Evolutionary conservation across 1,140 invertebrate genomes (phyloP).

Genomic region (Druon quercuslanigerum): DNA sequence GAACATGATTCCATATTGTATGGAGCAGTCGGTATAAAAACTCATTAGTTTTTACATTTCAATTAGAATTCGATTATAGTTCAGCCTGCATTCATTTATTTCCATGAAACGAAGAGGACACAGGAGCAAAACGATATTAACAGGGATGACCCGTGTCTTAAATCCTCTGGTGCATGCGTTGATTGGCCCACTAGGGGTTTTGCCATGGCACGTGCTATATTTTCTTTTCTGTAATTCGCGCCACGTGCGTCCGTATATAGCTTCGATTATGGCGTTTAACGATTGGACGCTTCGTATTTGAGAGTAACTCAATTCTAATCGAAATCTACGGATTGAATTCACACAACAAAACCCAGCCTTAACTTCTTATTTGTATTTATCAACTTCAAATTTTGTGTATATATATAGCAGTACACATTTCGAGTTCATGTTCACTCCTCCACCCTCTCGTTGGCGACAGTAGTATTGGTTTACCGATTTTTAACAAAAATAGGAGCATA

Average conservation of each 20-base stretch:
- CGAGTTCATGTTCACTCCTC: too few relatives aligned
- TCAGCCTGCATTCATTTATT: neutral
- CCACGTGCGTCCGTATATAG: slow-evolving; percentile 1
- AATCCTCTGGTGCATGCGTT: slow-evolving; percentile 2
- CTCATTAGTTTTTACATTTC: too few relatives aligned
- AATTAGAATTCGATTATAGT: neutral
- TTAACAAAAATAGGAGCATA: too few relatives aligned
- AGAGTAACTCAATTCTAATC: neutral
- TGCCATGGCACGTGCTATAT: slow-evolving; percentile 6
- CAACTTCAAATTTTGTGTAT: neutral
- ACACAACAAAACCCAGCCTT: neutral
- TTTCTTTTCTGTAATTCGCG: slow-evolving; percentile 4
- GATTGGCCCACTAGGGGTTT: slow-evolving; percentile 1
- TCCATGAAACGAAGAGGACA: neutral
- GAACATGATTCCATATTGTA: too few relatives aligned
- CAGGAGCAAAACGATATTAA: neutral
- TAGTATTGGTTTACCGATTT: too few relatives aligned
- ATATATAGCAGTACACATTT: too few relatives aligned
- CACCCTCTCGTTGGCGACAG: too few relatives aligned
- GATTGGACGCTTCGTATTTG: slow-evolving; percentile 3
- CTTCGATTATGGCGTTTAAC: slow-evolving; percentile 9
- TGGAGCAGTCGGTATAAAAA: too few relatives aligned
- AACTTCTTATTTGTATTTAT: neutral
- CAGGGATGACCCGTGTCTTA: neutral
- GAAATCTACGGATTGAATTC: neutral